Evolutionary conservation across 2,888 invertebrate species (phyloP), one percentile per base, ranked within the genome.

Genomic region (Strigamia transsilvanica): DNA sequence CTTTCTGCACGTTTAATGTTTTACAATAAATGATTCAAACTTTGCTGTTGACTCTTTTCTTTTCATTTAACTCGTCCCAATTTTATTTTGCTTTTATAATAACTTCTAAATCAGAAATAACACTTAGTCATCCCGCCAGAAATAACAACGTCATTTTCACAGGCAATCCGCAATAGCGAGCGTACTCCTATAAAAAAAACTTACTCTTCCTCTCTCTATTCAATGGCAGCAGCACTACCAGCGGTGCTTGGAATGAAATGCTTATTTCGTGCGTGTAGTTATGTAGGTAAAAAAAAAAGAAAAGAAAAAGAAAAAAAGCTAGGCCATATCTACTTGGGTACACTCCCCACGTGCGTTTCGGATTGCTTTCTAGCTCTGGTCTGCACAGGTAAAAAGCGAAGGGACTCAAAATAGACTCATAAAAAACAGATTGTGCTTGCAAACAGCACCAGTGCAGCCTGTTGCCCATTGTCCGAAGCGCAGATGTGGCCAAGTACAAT

Each of bases 371-470:
- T 32, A 73, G 73, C 73, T 73, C 73, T 73, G 73, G 73, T 32
- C 73, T 23, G 73, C 73, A 73, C 73, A 73, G 73, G 73, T 73
- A 73, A 73, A 73, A 73, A 73, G 73, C 73, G 73, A 73, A 73
- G 73, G 73, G n/a, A 73, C 73, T 73, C 73, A 73, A 73, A 73
- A 73, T 73, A 73, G 73, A 73, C 73, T 73, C 73, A 73, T 73
- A 73, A 73, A 73, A 73, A 73, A 73, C 73, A 73, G 73, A 73
- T 73, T 73, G 73, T 73, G 73, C 73, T 73, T 73, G 73, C 73
- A 73, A 73, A 73, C 73, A 73, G 73, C 73, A 73, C 27, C 73
- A 32, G 32, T 32, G 73, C 73, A 73, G 73, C 73, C 73, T 73
- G 73, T 73, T 73, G 73, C 32, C 73, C 73, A 73, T 73, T 73